Base-by-base conservation (phyloP, 2,113 vertebrate species). In the Semnornis frantzii region DNA sequence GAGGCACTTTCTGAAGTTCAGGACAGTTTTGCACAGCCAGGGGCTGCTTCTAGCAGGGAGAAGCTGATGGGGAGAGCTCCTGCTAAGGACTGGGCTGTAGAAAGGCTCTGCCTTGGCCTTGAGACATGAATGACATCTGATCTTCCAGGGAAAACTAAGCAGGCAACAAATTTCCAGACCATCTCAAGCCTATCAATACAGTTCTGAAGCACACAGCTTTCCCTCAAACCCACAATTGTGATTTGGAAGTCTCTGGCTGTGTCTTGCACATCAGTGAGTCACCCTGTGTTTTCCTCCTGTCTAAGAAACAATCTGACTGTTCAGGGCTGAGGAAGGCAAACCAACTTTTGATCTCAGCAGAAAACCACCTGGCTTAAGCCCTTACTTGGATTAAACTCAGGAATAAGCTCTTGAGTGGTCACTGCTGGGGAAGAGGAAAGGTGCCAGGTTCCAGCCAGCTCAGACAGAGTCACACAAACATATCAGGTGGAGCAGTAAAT, bases 221-320 rank as follows among this genome's bases (percentile, higher is more conserved):
- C 71, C 68, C 34, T 74, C 68, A 54, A 19, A 23, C 30, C 52
- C 21, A 1, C 30, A 46, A 37, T 4, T 59, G 71, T 8, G 39
- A 74, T 68, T 75, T 82, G 76, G 72, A 85, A 79, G 58, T 46
- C 63, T 78, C 71, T 66, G 62, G 66, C 87, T 92, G 58, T 44
- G 79, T 85, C 80, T 92, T 90, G 80, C 72, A 92, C 90, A 57
- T 85, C 46, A 52, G 39, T 82, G 90, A 95, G 58, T 78, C 76
- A 88, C 30, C 52, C 20, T 20, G 15, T 46, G 21, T 82, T 80
- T 76, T 78, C 34, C 28, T 68, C 37, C 58, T 75, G 76, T 66
- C 62, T 63, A 24, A 90, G 83, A 60, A 94, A 46, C 71, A 92
- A 71, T 30, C 75, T 58, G 52, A 78, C 89, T 42, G 19, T 31